Evolutionary conservation across 2,113 vertebrate species (phyloP), one percentile per base, ranked within the genome.

Genomic region (Pedionomus torquatus): DNA sequence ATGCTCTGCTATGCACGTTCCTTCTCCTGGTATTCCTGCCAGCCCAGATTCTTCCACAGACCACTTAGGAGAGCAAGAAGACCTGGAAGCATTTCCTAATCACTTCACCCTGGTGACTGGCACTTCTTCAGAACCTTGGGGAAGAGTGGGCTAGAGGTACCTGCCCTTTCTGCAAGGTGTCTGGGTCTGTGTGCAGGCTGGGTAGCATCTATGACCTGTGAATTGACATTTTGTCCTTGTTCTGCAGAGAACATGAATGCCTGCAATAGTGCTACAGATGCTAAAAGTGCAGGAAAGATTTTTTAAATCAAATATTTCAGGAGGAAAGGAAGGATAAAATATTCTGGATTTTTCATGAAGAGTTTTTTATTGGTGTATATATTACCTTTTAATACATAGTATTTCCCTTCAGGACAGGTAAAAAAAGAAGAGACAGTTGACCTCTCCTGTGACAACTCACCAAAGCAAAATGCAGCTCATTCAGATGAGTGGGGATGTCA

Each of bases 201-300:
- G 9, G 17, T 19, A 72, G 31, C 31, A 37, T 30, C 26, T 52
- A 11, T 24, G 48, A 54, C 15, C 20, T 3, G 2, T 0, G 1
- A 72, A 25, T 51, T 25, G 54, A 5, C 18, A 3, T 46, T 49
- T 68, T 6, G 3, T 28, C 31, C 10, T 58, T 31, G 46, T 9
- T 85, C 35, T 33, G 13, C 25, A 37, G 37, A 58, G 66, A 75
- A 33, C 25, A 10, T 5, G 24, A 39, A 51, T 24, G 8, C 13
- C 35, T 77, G 28, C 35, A 57, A 9, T 21, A 35, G 9, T 25
- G 25, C 25, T 77, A 23, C 17, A 26, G n/a, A 14, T 43, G 17
- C 15, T 63, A 46, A 61, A 65, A 44, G 24, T 37, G n/a, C 21
- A 85, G 65, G 46, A 35, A 85, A 66, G 21, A 41, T 28, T 17